Conservation (phyloP, 2,113 vertebrate genomes). For the Esox niger region DNA sequence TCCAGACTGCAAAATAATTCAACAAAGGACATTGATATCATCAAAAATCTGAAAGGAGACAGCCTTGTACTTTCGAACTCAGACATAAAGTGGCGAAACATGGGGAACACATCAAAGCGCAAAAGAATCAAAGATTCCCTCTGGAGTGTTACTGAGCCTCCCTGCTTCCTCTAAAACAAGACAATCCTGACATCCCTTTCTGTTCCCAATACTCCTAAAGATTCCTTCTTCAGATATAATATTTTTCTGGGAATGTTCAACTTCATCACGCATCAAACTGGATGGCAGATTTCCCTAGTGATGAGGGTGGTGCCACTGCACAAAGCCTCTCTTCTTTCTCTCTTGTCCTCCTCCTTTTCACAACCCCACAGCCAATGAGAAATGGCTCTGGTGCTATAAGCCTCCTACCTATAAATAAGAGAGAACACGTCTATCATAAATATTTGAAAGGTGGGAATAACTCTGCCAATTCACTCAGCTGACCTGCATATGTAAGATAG, state of each 20-base stretch:
- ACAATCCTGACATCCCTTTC: not conserved
- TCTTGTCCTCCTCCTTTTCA: constrained; percentile 17
- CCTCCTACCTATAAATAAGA: constrained; percentile 36
- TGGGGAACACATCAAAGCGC: not conserved
- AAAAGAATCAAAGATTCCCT: not conserved
- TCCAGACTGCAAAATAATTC: not conserved
- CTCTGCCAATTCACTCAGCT: constrained; percentile 12
- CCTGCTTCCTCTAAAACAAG: not conserved
- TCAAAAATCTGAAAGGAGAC: constrained; percentile 1
- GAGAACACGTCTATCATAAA: constrained; percentile 43
- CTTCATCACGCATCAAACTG: not conserved
- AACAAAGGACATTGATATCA: not conserved
- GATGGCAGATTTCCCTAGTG: not conserved
- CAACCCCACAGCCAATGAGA: constrained; percentile 23
- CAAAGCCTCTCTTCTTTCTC: not conserved
- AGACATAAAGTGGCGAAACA: not conserved
- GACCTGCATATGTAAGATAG: not conserved
- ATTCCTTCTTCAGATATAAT: not conserved
- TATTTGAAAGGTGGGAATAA: constrained; percentile 46
- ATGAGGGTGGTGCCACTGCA: not conserved
- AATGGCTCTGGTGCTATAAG: constrained; percentile 15
- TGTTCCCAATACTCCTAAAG: not conserved
- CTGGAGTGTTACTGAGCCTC: not conserved
- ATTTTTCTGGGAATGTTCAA: not conserved
- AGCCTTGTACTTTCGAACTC: not conserved